Evolutionary conservation across 1,140 invertebrate genomes (phyloP).

Genomic region (Drosophila obscura): DNA sequence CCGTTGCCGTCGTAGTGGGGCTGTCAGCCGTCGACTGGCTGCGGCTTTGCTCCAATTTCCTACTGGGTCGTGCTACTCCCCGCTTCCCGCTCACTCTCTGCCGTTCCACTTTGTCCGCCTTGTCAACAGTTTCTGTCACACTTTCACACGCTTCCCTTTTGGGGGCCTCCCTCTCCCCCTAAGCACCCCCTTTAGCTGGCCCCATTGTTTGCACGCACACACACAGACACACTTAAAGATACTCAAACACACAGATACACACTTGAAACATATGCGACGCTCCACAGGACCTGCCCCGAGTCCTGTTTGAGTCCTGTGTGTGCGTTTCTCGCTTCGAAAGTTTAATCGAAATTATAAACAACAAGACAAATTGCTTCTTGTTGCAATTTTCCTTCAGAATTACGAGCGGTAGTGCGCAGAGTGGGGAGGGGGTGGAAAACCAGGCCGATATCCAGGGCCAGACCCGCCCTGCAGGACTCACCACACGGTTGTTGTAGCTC

Average conservation of each 20-base stretch:
- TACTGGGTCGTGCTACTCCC: conserved; percentile 61
- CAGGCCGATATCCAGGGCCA: too few relatives aligned
- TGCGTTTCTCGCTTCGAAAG: conserved; percentile 62
- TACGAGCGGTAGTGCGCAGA: background rate
- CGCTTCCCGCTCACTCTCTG: conserved; percentile 16
- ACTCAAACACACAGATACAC: background rate
- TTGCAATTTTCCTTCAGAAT: conserved; percentile 65
- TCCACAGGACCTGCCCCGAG: conserved; percentile 3
- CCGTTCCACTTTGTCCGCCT: conserved; percentile 2
- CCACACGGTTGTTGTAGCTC: background rate
- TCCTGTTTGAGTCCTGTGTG: conserved; percentile 19
- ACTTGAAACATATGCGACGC: conserved; percentile 25
- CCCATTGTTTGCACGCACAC: conserved; percentile 57
- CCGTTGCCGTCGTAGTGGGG: conserved; percentile 27
- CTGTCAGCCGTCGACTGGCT: conserved; percentile 66
- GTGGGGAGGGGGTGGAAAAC: background rate
- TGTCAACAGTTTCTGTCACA: conserved; percentile 73
- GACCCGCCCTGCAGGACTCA: too few relatives aligned
- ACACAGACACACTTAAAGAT: conserved; percentile 18
- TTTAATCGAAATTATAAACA: conserved; percentile 83
- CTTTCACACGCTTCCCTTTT: conserved; percentile 53
- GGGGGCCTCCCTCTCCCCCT: conserved; percentile 12
- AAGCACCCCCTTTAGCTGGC: conserved; percentile 9
- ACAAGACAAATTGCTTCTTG: conserved; percentile 80
- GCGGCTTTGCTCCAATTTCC: conserved; percentile 79